Evolutionary conservation across 2,797 vertebrate species (phyloP), one percentile per base, ranked within the genome.

Genomic region (Ctenopoma kingsleyae): DNA sequence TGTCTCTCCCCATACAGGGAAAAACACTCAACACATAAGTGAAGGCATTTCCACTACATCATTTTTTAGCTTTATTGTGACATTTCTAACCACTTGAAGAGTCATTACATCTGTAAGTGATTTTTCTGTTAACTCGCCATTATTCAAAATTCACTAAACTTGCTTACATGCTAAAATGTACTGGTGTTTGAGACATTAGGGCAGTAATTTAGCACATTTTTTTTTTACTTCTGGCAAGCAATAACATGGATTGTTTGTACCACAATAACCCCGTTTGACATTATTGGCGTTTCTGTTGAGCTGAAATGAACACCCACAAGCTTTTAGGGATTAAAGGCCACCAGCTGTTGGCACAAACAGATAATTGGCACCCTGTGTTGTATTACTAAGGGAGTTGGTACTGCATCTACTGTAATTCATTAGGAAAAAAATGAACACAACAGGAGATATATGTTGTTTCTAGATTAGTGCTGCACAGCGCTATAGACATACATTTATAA

Each of bases 251-350:
- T 64, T 75, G 51, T 74, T 81, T 78, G 58, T 62, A 58, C 30
- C 35, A 50, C 50, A 38, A 2, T 54, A 66, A 73, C 36, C 40
- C n/a, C 17, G 54, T 70, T 71, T 72, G 57, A 76, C 60, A 56
- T 64, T 65, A 75, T 22, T 67, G 54, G 32, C 15, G 1, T 81
- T 85, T 69, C 53, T 50, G 47, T 61, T 66, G 62, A 69, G 51
- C 36, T 62, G 52, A 76, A 71, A 74, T 67, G 53, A 78, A 71
- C 59, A 72, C 63, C 66, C 62, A 66, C 57, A 74, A 41, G 73
- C 59, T 78, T 82, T 81, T 50, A 66, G 62, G 62, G 75, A 78
- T 82, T 59, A 78, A 67, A 80, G 68, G 73, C 68, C 63, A 67
- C 43, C 62, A 82, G 80, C 74, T 83, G 75, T 71, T 71, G 64